phyloP scores from a whole-genome alignment of 2,888 invertebrate species.

The Cheiracanthium punctorium region DNA sequence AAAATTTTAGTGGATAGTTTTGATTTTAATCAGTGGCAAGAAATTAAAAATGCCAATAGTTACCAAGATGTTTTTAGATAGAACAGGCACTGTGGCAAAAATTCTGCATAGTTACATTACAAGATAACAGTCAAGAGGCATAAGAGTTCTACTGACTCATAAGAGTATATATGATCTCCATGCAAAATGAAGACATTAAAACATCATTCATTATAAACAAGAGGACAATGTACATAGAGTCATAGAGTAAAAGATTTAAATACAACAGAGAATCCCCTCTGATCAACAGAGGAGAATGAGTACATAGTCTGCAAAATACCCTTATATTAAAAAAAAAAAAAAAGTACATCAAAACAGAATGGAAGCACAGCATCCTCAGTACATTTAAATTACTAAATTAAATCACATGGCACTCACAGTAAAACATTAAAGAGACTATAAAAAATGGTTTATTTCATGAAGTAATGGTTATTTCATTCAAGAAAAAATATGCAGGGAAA shows the following conservation, averaged over 20 bases:
- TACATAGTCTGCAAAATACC: background rate
- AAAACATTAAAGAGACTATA: background rate
- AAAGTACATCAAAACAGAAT: conserved; percentile 23
- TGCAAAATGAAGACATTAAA: background rate
- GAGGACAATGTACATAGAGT: background rate
- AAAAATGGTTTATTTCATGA: background rate
- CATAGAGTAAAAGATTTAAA: background rate
- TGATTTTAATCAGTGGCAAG: too few species aligned
- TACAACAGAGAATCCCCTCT: conserved; percentile 7
- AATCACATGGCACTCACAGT: conserved; percentile 55
- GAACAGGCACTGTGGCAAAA: conserved; percentile 53
- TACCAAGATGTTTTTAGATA: background rate
- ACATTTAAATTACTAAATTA: conserved; percentile 22
- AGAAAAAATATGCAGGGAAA: background rate
- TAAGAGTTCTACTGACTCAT: background rate
- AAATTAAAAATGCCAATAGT: too few species aligned
- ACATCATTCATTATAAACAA: background rate
- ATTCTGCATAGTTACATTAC: conserved; percentile 34
- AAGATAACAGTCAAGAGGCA: background rate
- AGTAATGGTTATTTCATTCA: background rate
- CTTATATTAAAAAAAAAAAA: conserved; percentile 24
- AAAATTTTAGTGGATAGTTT: too few species aligned
- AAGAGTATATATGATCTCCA: background rate
- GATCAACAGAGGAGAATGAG: conserved; percentile 39
- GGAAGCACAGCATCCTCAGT: conserved; percentile 63